Percentiles rank a stretch among this genome's conserved stretches.
Conservation (phyloP, 2,888 invertebrate species). For the Epistrophe eligans region DNA sequence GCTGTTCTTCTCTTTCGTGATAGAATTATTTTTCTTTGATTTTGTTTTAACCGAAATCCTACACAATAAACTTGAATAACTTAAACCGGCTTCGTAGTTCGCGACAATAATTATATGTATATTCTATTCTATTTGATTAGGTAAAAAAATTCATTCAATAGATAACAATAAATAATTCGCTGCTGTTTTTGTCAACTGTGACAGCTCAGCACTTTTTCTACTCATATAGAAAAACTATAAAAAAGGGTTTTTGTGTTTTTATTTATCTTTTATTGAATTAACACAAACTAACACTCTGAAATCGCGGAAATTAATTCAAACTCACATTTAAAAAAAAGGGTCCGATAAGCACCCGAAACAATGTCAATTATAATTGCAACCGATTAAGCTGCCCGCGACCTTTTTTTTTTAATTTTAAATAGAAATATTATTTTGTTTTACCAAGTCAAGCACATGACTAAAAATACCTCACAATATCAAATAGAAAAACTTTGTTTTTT, state of each 20-base stretch:
- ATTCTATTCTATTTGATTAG: not conserved
- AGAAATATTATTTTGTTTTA: conserved; percentile 31
- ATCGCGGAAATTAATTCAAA: conserved; percentile 20
- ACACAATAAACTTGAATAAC: conserved; percentile 41
- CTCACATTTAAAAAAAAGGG: not conserved
- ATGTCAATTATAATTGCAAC: conserved; percentile 66
- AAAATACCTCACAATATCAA: conserved; percentile 37
- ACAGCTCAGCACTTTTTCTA: conserved; percentile 20
- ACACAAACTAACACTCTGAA: conserved; percentile 11
- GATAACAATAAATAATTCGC: conserved; percentile 23
- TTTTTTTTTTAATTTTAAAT: conserved; percentile 41
- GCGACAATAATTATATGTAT: not conserved
- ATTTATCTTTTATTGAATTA: not conserved
- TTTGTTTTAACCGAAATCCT: conserved; percentile 13
- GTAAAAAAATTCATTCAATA: conserved; percentile 1
- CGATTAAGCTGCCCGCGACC: conserved; percentile 55
- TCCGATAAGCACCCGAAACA: conserved; percentile 47
- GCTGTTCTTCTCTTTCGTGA: conserved; percentile 20
- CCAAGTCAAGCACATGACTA: conserved; percentile 48
- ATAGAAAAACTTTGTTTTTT: conserved; percentile 13
- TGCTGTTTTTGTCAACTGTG: conserved; percentile 3
- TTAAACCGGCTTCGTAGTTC: conserved; percentile 42
- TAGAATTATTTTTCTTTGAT: conserved; percentile 7
- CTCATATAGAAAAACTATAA: conserved; percentile 4
- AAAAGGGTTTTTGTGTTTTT: conserved; percentile 34